Evolutionary conservation across 2,797 vertebrate species (phyloP).

Genomic region (Coreius guichenoti): DNA sequence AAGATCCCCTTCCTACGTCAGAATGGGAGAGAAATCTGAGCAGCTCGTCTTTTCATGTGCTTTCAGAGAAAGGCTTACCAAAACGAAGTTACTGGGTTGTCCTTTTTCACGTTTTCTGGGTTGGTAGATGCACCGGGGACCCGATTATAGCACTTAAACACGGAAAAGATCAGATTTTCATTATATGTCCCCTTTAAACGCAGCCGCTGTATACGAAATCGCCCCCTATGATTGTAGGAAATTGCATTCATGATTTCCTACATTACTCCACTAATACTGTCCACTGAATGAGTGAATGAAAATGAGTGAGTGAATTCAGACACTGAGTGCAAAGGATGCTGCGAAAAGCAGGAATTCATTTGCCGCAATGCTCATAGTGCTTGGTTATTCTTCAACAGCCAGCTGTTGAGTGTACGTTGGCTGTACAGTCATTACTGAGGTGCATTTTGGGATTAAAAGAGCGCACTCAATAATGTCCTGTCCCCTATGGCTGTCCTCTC

Average conservation of each 20-base stretch:
- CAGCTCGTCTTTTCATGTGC: too few species aligned
- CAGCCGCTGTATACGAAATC: too few species aligned
- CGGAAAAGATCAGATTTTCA: too few species aligned
- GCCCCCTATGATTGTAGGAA: too few species aligned
- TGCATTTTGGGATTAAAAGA: conserved; percentile 3
- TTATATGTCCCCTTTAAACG: too few species aligned
- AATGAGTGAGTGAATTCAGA: not conserved
- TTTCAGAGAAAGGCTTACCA: too few species aligned
- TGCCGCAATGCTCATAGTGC: not conserved
- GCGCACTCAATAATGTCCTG: not conserved
- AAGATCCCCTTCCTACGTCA: too few species aligned
- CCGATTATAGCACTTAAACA: too few species aligned
- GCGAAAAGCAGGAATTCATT: not conserved
- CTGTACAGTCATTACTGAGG: not conserved
- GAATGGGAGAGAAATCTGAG: too few species aligned
- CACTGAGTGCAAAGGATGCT: not conserved
- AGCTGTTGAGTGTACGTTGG: not conserved
- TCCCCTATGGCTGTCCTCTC: not conserved
- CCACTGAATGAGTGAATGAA: not conserved
- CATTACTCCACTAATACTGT: not conserved
- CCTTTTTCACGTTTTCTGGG: too few species aligned
- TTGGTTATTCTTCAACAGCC: not conserved
- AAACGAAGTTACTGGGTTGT: too few species aligned
- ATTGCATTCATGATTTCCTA: not conserved
- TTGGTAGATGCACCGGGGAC: too few species aligned